These are phyloP conservation scores for Reticulitermes lucifugus DNA, from an alignment of 2,888 invertebrate species.

Conservation along the genomic window DNA sequence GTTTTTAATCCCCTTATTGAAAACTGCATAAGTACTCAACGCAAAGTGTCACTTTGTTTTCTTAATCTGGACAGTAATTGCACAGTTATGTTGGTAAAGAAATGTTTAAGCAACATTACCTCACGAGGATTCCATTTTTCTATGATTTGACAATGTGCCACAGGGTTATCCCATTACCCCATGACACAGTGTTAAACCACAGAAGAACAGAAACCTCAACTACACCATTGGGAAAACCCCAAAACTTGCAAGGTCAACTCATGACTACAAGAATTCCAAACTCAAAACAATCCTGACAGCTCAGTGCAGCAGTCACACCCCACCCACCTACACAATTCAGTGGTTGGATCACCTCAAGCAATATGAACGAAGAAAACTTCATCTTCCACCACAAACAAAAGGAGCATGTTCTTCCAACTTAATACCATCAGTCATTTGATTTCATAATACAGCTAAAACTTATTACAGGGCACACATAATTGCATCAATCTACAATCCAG, in stretches of 20 bases:
- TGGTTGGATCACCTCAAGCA: not conserved
- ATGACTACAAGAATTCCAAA: not conserved
- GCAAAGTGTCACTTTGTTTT: constrained; percentile 16
- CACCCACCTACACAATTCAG: too few relatives aligned
- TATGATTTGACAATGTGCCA: too few relatives aligned
- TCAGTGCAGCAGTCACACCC: too few relatives aligned
- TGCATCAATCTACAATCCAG: not conserved
- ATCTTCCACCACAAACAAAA: not conserved
- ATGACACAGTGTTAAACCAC: too few relatives aligned
- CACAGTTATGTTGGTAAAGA: not conserved
- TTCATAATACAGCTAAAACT: too few relatives aligned
- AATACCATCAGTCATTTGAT: not conserved
- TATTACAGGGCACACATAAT: not conserved
- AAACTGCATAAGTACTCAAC: constrained; percentile 22
- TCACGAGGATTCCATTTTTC: too few relatives aligned
- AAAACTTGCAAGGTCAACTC: not conserved
- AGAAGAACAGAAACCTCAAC: too few relatives aligned
- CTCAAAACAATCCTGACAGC: not conserved
- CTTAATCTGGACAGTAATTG: not conserved
- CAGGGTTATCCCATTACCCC: too few relatives aligned
- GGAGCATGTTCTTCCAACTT: not conserved
- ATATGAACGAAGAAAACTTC: not conserved
- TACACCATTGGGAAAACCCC: too few relatives aligned
- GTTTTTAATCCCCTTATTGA: not conserved
- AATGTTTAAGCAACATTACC: not conserved